Evolutionary conservation across 2,797 vertebrate species (phyloP).

Genomic region (Lates japonicus): DNA sequence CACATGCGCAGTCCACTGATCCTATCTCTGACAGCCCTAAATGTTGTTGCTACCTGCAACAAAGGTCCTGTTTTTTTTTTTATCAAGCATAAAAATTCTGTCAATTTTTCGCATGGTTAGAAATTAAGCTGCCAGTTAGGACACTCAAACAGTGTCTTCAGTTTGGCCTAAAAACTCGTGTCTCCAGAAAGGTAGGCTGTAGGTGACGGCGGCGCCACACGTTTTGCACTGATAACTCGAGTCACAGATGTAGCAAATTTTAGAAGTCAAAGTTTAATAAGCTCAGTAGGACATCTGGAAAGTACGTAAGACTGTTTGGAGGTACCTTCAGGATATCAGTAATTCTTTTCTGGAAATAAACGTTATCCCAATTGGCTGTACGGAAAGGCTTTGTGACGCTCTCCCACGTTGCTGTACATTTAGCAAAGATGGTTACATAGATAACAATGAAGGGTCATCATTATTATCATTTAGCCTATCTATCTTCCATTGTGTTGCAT

Average conservation of each 20-base stretch:
- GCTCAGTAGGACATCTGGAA: background rate
- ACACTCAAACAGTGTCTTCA: background rate
- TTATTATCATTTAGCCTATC: background rate
- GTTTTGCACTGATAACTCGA: background rate
- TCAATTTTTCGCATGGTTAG: background rate
- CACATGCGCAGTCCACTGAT: constrained; percentile 51
- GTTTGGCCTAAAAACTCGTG: background rate
- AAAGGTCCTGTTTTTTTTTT: background rate
- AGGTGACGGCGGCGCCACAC: background rate
- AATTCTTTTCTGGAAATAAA: background rate
- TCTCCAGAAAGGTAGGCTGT: constrained; percentile 17
- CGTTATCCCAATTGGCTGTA: background rate
- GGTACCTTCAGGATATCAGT: background rate
- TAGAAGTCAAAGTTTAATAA: background rate
- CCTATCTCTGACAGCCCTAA: fast-evolving
- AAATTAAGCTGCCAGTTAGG: background rate
- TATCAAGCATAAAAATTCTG: background rate
- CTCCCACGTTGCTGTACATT: background rate
- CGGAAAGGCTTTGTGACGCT: no score
- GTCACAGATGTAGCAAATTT: background rate
- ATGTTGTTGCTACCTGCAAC: no score
- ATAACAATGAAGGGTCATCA: background rate
- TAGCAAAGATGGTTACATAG: background rate
- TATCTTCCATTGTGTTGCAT: background rate
- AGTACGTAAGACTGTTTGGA: background rate